These are phyloP conservation scores for Copidosoma aretas DNA, from an alignment of 2,888 invertebrate species.

Conservation along the genomic window DNA sequence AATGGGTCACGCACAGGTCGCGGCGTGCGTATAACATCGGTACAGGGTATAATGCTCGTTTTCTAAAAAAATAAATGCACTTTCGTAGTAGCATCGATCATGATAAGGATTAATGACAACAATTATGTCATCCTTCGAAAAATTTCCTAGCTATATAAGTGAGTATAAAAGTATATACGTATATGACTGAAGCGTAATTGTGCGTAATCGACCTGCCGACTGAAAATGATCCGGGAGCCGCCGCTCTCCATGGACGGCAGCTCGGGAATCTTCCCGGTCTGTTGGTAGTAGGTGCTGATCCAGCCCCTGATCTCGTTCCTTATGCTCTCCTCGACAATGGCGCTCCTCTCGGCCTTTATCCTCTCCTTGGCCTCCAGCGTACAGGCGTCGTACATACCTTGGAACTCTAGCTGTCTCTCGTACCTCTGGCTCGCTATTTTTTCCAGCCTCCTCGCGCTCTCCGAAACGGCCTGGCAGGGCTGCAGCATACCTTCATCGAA, in stretches of 20 bases:
- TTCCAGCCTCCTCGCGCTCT: slow-evolving; percentile 54
- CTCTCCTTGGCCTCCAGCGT: slow-evolving; percentile 69
- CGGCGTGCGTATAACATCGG: too few species aligned
- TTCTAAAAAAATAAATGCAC: too few species aligned
- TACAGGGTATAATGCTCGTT: too few species aligned
- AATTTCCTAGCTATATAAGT: too few species aligned
- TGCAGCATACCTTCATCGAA: slow-evolving; percentile 62
- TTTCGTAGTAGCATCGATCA: too few species aligned
- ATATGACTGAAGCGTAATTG: too few species aligned
- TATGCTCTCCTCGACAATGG: slow-evolving; percentile 83
- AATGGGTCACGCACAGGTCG: too few species aligned
- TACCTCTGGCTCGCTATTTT: slow-evolving; percentile 52
- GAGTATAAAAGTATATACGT: too few species aligned
- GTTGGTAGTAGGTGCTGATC: slow-evolving; percentile 82
- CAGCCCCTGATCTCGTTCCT: slow-evolving; percentile 86
- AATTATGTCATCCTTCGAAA: too few species aligned
- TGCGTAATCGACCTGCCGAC: slow-evolving; percentile 68
- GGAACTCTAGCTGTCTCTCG: slow-evolving; percentile 69
- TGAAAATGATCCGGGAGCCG: slow-evolving; percentile 84
- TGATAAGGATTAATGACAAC: too few species aligned
- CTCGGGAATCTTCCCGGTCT: slow-evolving; percentile 87
- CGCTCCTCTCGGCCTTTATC: slow-evolving; percentile 75
- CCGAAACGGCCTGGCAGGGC: slow-evolving; percentile 56
- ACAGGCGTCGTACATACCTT: slow-evolving; percentile 75
- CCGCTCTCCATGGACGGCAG: slow-evolving; percentile 91